phyloP scores from a whole-genome alignment of 1,140 invertebrate genomes.

The Paraescarpia echinospica region DNA sequence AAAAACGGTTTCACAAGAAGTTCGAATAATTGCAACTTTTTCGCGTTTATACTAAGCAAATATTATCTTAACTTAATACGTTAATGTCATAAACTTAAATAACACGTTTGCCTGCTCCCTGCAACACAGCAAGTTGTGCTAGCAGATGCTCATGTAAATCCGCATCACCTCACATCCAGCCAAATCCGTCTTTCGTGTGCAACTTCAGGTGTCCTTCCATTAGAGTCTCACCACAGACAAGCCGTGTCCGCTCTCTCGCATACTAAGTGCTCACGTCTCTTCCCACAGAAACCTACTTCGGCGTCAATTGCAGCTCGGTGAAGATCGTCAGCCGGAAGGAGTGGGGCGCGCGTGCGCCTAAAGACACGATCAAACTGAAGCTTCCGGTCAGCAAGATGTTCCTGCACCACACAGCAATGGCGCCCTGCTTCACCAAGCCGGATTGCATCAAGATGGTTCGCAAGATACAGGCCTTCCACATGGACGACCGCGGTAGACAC shows the following conservation, averaged over 20 bases:
- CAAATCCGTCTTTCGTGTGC: too few relatives aligned
- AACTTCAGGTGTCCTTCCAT: too few relatives aligned
- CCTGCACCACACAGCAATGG: constrained; percentile 47
- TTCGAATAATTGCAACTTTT: too few relatives aligned
- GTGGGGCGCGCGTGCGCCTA: constrained; percentile 33
- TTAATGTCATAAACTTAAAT: too few relatives aligned
- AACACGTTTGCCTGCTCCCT: too few relatives aligned
- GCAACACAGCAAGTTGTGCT: too few relatives aligned
- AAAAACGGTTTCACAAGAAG: too few relatives aligned
- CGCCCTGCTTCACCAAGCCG: constrained; percentile 29
- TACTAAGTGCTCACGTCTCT: too few relatives aligned
- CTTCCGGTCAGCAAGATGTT: constrained; percentile 72
- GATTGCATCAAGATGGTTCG: constrained; percentile 31
- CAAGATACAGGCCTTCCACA: constrained; percentile 38
- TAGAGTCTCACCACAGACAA: neutral
- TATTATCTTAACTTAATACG: too few relatives aligned
- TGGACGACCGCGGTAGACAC: constrained; percentile 32
- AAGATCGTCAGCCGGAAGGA: constrained; percentile 15
- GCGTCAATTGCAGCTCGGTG: neutral
- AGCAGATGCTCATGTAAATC: too few relatives aligned
- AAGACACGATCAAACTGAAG: constrained; percentile 15
- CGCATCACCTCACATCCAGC: too few relatives aligned
- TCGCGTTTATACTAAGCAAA: too few relatives aligned
- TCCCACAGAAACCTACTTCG: neutral
- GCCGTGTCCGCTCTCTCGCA: neutral